Conservation (phyloP, 1,140 invertebrate genomes). For the Drosophila albomicans region DNA sequence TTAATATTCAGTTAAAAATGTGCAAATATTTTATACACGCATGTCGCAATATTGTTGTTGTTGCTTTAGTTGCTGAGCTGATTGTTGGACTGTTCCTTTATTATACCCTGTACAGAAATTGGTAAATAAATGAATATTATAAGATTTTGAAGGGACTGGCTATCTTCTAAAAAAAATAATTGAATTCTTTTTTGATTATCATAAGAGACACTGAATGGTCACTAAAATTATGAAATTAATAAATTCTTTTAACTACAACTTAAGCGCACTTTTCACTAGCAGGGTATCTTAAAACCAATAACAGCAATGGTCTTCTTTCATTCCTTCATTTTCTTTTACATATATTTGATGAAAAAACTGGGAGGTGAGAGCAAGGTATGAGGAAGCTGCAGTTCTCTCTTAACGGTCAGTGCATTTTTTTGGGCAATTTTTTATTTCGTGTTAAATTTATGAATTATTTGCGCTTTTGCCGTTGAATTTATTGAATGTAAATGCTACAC, state of each 20-base stretch:
- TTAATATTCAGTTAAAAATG: conserved; percentile 80
- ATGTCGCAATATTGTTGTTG: conserved; percentile 34
- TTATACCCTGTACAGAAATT: conserved; percentile 1
- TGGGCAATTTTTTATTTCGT: conserved; percentile 27
- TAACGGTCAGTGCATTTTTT: conserved; percentile 56
- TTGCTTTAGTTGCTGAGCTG: conserved; percentile 9
- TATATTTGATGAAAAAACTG: conserved; percentile 3
- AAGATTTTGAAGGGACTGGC: neutral
- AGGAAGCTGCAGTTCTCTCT: conserved; percentile 1
- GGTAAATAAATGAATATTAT: neutral
- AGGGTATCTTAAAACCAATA: neutral
- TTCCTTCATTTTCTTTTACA: neutral
- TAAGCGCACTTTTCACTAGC: neutral
- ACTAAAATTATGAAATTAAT: no score
- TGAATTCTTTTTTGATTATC: no score
- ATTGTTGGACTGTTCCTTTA: conserved; percentile 27
- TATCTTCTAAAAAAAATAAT: no score
- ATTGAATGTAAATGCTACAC: conserved; percentile 65
- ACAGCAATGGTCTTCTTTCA: neutral
- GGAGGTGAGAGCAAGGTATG: conserved; percentile 3
- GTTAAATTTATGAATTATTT: conserved; percentile 77
- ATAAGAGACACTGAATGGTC: no score
- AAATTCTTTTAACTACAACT: no score
- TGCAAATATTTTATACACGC: conserved; percentile 69
- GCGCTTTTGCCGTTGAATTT: conserved; percentile 68